Percentiles rank a stretch among this genome's conserved stretches.
Conservation (phyloP, 2,888 invertebrate genomes). For the Scrobipalpa atriplicella region DNA sequence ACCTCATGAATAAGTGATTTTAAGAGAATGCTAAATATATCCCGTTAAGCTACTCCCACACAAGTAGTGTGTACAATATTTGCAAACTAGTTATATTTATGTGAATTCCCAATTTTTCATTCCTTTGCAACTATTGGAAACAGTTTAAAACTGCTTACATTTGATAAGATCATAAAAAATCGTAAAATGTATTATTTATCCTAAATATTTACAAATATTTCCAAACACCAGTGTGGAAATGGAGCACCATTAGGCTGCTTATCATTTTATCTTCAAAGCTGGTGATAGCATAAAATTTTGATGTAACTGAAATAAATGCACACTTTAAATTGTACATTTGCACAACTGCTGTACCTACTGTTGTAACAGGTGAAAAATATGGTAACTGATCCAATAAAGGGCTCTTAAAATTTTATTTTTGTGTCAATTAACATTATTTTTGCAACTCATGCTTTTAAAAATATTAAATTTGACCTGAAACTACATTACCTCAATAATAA, state of each 20-base stretch:
- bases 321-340: constrained; percentile 15
- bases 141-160: too few relatives aligned
- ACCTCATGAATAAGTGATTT: constrained; percentile 15
- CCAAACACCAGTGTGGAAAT: too few relatives aligned
- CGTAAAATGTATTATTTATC: too few relatives aligned
- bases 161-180: too few relatives aligned
- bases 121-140: too few relatives aligned
- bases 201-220: too few relatives aligned
- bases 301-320: background rate
- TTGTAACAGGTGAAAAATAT: background rate
- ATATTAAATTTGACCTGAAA: background rate
- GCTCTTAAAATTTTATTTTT: constrained; percentile 9
- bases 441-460: background rate
- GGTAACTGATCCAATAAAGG: constrained; percentile 14
- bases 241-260: too few relatives aligned
- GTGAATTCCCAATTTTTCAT: too few relatives aligned
- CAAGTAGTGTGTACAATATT: too few relatives aligned
- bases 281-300: background rate
- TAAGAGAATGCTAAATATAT: constrained; percentile 13
- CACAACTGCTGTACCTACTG: constrained; percentile 26
- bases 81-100: too few relatives aligned
- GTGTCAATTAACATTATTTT: background rate
- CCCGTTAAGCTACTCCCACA: constrained; percentile 1
- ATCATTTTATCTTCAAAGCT: too few relatives aligned
- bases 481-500: background rate